Evolutionary conservation across 2,888 invertebrate species (phyloP).

Genomic region (Scaptomyza polygonia): DNA sequence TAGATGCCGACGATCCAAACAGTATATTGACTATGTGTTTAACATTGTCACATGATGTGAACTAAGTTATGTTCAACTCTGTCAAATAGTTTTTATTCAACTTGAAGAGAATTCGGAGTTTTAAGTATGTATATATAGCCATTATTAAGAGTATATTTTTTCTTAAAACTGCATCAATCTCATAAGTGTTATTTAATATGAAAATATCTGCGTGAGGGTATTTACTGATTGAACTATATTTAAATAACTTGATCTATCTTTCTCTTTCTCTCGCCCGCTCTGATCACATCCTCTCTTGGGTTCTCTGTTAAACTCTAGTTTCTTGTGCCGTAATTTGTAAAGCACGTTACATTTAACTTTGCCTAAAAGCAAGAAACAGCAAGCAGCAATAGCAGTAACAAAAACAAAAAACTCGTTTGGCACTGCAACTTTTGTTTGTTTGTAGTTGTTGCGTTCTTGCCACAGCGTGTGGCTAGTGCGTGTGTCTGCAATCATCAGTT

Average conservation of each 20-base stretch:
- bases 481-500: conserved; percentile 60
- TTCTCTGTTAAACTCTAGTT: conserved; percentile 31
- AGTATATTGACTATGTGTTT: conserved; percentile 16
- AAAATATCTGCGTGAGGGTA: no score
- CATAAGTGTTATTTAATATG: no score
- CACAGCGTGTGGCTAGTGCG: conserved; percentile 71
- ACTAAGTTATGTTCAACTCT: no score
- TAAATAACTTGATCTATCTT: no score
- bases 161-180: no score
- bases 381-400: conserved; percentile 7
- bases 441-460: conserved; percentile 43
- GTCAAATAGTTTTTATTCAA: no score
- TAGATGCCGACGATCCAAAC: not conserved
- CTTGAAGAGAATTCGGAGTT: no score
- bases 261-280: conserved; percentile 1
- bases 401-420: conserved; percentile 56
- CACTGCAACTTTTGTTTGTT: conserved; percentile 49
- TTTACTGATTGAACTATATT: no score
- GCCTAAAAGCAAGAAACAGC: conserved; percentile 45
- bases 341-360: conserved; percentile 63
- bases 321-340: conserved; percentile 52
- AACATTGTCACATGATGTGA: not conserved
- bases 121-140: no score
- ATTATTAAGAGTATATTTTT: no score
- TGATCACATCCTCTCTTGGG: conserved; percentile 5